Base-by-base conservation (phyloP, 2,888 invertebrate genomes). In the Alloplasta piceator region DNA sequence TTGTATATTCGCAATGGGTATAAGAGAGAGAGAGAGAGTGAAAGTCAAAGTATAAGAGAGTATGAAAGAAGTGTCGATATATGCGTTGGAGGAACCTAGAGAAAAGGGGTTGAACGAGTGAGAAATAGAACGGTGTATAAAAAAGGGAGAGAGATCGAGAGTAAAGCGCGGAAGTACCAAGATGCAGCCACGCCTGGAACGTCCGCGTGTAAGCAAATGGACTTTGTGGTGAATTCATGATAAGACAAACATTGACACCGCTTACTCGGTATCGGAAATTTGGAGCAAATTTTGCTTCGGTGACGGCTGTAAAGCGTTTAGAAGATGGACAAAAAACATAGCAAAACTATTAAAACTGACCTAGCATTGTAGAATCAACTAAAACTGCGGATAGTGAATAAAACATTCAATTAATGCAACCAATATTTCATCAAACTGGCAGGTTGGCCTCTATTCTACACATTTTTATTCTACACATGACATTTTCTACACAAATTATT, bases 211-310 rank as follows among this genome's bases (percentile, higher is more conserved):
- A n/a, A 26, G 26, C 26, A 26, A 67, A 48, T n/a, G n/a, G n/a
- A 39, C 38, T 56, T 52, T 16, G 63, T 36, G 26, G 26, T 3
- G 26, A 26, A 9, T 16, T 52, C 41, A 14, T 16, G 48, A 68
- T 74, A 79, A 70, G 73, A 61, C 67, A 50, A 46, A 63, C 63
- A 63, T 64, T 43, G 39, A 46, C 46, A 56, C 55, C 38, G 52
- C n/a, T n/a, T 64, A 55, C 55, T 36, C 0, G n/a, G 16, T 39
- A 48, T 74, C 56, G 12, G n/a, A 26, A 50, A 41, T 26, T 26
- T 9, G 7, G 26, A 26, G 26, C 26, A 3, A 26, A 26, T 26
- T 26, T 26, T 26, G 1, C 26, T 2, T 26, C 26, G 26, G 1
- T 26, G 26, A 26, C 3, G 26, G 26, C 26, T 26, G 26, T n/a